A percentile compares a stretch with the other conserved stretches of the same genome.
These are phyloP conservation scores for Pelosia muscerda DNA, from an alignment of 2,888 invertebrate genomes.

Conservation along the genomic window DNA sequence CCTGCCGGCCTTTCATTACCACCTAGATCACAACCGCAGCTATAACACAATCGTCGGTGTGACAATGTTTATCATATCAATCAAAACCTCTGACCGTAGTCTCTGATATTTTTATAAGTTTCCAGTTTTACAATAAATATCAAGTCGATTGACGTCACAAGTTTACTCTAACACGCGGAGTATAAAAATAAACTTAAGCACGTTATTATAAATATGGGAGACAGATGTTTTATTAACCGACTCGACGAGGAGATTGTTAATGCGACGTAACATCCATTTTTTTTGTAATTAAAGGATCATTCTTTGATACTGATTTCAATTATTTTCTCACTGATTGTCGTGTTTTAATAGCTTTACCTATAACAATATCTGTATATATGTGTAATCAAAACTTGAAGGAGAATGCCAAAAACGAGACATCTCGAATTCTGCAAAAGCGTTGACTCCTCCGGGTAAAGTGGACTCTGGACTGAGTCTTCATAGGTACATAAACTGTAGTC, in stretches of 20 bases:
- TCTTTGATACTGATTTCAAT: background rate
- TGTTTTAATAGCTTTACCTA: background rate
- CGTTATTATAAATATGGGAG: background rate
- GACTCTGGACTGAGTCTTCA: background rate
- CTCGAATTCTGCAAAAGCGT: background rate
- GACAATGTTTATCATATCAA: slow-evolving; percentile 5
- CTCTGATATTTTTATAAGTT: slow-evolving; percentile 7
- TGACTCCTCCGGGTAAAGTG: background rate
- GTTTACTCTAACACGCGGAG: background rate
- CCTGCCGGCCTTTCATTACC: background rate
- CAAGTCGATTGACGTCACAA: background rate
- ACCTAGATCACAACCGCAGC: background rate
- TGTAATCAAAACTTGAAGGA: background rate
- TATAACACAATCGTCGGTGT: background rate
- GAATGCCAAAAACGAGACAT: too few species aligned
- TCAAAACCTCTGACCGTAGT: slow-evolving; percentile 14
- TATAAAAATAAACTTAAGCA: slow-evolving; percentile 1
- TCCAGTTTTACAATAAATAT: slow-evolving; percentile 11
- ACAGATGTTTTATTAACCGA: background rate
- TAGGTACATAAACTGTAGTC: background rate
- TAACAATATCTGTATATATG: background rate
- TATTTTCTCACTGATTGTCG: background rate
- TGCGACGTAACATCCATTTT: background rate
- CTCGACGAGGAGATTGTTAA: background rate
- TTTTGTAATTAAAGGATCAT: background rate